Conservation (phyloP, 2,113 vertebrate species). For the Poeciliopsis turrubarensis region DNA sequence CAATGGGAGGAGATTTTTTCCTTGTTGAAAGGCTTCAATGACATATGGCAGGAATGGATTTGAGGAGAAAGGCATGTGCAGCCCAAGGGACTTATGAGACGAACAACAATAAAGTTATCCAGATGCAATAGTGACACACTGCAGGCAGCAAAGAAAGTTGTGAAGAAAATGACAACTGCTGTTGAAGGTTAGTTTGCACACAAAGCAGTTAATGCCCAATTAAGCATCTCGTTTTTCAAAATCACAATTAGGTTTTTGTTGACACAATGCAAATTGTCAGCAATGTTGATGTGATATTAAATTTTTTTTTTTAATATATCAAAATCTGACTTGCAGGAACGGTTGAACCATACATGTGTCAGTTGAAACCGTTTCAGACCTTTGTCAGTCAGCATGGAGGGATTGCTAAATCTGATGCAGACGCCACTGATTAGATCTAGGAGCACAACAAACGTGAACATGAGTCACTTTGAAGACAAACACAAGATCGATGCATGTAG, state of each 20-base stretch:
- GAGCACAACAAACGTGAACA: conserved; percentile 24
- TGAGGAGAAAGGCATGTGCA: conserved; percentile 12
- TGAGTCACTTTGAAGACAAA: conserved; percentile 28
- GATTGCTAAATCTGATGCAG: neutral
- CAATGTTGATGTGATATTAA: too few species aligned
- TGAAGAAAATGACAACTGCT: conserved; percentile 6
- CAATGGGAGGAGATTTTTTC: neutral
- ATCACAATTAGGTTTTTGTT: too few species aligned
- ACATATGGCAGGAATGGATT: conserved; percentile 24
- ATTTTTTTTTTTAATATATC: neutral
- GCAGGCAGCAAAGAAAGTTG: neutral
- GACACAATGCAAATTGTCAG: conserved; percentile 1
- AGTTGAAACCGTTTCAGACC: conserved; percentile 29
- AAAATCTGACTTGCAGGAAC: neutral
- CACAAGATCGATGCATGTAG: conserved; percentile 29
- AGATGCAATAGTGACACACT: neutral
- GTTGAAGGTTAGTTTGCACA: neutral
- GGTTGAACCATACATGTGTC: neutral
- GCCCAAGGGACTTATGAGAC: conserved; percentile 18
- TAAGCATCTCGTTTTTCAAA: rapidly evolving
- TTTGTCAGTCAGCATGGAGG: conserved; percentile 7
- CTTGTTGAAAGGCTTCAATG: neutral
- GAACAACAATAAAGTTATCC: conserved; percentile 17
- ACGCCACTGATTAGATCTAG: conserved; percentile 30
- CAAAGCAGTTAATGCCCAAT: conserved; percentile 4